A percentile compares a stretch with the other conserved stretches of the same genome.
Conservation (phyloP, 2,888 invertebrate genomes). For the Julus scanicus region DNA sequence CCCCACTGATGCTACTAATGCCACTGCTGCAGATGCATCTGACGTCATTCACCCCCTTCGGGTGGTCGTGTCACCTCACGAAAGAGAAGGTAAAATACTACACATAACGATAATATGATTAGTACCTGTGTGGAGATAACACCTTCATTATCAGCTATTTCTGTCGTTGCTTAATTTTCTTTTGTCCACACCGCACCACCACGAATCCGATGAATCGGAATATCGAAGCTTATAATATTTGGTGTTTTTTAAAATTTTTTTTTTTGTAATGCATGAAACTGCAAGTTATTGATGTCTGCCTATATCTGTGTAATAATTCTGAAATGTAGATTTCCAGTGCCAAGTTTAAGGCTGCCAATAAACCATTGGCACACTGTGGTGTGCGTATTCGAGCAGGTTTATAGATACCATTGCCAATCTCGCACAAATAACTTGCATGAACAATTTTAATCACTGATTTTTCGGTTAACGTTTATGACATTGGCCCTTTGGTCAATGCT, state of each 20-base stretch:
- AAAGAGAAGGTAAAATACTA: conserved; percentile 55
- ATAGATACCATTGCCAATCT: neutral
- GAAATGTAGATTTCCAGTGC: neutral
- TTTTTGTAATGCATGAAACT: neutral
- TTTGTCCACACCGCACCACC: neutral
- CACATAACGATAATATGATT: conserved; percentile 40
- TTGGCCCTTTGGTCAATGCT: neutral
- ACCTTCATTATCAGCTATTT: conserved; percentile 14
- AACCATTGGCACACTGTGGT: neutral
- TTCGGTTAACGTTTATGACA: neutral
- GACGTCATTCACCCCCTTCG: conserved; percentile 53
- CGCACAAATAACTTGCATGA: neutral
- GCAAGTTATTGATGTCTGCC: neutral
- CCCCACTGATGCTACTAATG: conserved; percentile 50
- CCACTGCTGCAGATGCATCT: conserved; percentile 36
- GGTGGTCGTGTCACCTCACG: conserved; percentile 54
- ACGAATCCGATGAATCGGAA: neutral
- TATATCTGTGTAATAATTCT: neutral
- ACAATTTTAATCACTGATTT: neutral
- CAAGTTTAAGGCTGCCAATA: neutral
- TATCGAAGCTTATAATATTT: neutral
- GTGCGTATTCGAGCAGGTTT: neutral
- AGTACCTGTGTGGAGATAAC: conserved; percentile 32
- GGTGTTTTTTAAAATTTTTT: neutral
- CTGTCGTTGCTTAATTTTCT: conserved; percentile 15